These are phyloP conservation scores for Orchesella flavescens DNA, from an alignment of 2,888 invertebrate genomes.

Conservation along the genomic window DNA sequence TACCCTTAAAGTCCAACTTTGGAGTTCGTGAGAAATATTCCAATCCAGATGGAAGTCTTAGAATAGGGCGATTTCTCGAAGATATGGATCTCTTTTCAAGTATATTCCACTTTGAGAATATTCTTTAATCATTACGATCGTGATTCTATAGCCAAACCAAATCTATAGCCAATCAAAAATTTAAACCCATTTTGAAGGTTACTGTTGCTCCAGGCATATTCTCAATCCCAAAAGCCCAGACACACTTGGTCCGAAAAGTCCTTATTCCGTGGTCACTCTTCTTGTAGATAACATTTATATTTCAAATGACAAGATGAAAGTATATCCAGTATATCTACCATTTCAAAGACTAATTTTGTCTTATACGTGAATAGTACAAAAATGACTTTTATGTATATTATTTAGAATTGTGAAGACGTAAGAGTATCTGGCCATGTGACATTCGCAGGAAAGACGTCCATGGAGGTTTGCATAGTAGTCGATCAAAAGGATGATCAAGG, in stretches of 20 bases:
- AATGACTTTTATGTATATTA: neutral
- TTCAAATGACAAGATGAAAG: constrained; percentile 76
- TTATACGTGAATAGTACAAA: too few relatives aligned
- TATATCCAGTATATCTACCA: too few relatives aligned
- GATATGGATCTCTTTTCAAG: constrained; percentile 87
- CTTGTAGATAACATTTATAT: constrained; percentile 83
- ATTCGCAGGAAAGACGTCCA: constrained; percentile 83
- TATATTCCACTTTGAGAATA: constrained; percentile 72
- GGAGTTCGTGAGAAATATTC: constrained; percentile 80
- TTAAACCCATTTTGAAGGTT: constrained; percentile 71
- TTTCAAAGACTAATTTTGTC: too few relatives aligned
- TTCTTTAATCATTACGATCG: too few relatives aligned
- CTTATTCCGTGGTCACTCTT: constrained; percentile 83
- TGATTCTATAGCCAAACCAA: neutral
- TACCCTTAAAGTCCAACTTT: constrained; percentile 79
- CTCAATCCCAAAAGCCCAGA: constrained; percentile 76
- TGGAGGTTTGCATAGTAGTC: constrained; percentile 83
- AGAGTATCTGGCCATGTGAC: constrained; percentile 84
- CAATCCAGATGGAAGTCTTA: constrained; percentile 78
- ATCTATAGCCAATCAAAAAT: neutral
- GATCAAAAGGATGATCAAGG: constrained; percentile 78
- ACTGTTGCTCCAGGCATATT: constrained; percentile 81
- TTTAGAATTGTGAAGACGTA: constrained; percentile 77
- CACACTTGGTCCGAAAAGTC: constrained; percentile 75
- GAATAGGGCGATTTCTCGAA: constrained; percentile 83